Base-by-base conservation (phyloP, 1,140 invertebrate species). In the Fopius arisanus region DNA sequence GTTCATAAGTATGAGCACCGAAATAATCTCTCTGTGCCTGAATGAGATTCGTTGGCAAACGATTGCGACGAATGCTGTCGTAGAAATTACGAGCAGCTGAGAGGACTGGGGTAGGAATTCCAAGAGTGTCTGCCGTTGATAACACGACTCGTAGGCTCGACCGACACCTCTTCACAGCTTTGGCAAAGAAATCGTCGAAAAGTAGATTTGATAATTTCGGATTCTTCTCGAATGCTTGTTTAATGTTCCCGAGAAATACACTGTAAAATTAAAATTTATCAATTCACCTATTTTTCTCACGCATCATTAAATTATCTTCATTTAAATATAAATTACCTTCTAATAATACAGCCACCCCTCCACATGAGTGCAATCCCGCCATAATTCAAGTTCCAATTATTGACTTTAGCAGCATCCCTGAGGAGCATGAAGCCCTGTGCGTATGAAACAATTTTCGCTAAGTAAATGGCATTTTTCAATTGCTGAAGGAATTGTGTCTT, bases 371-470 rank as follows among this genome's bases (percentile, higher is more conserved):
- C 98, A 80, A 99, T 99, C 40, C 95, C 96, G 63, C 98, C 98
- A 82, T 99, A 98, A 88, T 99, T 99, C 14, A 99, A 89, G 70
- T 97, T 94, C 98, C 98, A 99, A 0, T 93, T 92, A 78, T 97
- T 93, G 72, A 94, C 90, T 80, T 94, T 93, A 0, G 97, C 97
- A 26, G 98, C 97, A 88, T 99, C 97, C 59, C 96, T 90, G 78
- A 99, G 90, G 63, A 99, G 88, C 98, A 99, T 99, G 83, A 99
- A 99, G 0, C 98, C 98, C 90, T 99, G 98, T 0, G 98, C 96
- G 82, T 99, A 99, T 0, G 97, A 99, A 51, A 99, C 96, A 76
- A 99, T 98, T 88, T 99, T 99, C 37, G 97, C 96, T 2, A 97
- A 97, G 84, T 99, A 99, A 2, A 99, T 87, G 3, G 98, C 98